Evolutionary conservation across 2,113 vertebrate species (phyloP).

Genomic region (Mobula birostris): DNA sequence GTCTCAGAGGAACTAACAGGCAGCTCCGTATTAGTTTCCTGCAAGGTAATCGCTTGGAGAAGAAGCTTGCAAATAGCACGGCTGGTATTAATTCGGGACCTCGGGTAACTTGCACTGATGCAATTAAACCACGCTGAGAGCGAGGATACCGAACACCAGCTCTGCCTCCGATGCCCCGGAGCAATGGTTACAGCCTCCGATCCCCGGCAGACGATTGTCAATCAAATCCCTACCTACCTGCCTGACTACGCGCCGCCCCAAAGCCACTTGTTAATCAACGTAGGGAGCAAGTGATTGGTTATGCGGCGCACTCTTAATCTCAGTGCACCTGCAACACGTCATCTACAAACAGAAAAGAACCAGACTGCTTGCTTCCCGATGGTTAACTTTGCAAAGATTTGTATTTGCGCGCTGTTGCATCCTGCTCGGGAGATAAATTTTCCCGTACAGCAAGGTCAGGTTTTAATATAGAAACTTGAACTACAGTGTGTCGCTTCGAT

Average conservation of each 20-base stretch:
- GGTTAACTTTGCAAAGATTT: background rate
- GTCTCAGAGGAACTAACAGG: background rate
- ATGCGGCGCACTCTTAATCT: no score
- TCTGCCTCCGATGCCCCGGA: background rate
- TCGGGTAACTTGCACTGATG: conserved; percentile 6
- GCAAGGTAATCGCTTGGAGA: background rate
- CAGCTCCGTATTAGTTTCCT: conserved; percentile 23
- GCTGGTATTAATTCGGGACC: background rate
- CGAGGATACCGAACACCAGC: background rate
- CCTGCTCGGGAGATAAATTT: no score
- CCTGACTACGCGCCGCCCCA: background rate
- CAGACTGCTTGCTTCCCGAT: background rate
- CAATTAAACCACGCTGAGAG: background rate
- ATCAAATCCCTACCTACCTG: conserved; percentile 22
- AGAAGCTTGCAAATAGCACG: conserved; percentile 2
- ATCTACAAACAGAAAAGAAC: background rate
- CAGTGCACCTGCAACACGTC: background rate
- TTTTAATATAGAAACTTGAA: no score
- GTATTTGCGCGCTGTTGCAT: background rate
- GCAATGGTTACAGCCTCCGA: background rate
- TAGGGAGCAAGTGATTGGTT: background rate
- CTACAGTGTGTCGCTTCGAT: no score
- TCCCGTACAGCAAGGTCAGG: no score
- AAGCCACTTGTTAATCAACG: background rate
- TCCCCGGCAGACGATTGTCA: background rate